phyloP scores from a whole-genome alignment of 2,888 invertebrate species.

The Iselma pallidipennis region DNA sequence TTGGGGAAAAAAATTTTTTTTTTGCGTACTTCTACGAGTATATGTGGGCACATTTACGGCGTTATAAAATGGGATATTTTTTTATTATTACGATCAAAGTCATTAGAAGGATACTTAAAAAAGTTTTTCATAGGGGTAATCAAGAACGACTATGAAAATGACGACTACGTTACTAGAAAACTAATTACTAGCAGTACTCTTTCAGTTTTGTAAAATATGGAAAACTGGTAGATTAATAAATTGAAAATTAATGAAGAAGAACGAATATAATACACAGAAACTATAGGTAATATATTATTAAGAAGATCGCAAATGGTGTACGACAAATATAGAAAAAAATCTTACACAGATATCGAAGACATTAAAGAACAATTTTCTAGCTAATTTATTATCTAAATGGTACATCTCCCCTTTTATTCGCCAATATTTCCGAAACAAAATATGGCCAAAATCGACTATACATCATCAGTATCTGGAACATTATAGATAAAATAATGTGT shows the following conservation, averaged over 20 bases:
- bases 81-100: conserved; percentile 18
- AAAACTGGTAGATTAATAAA: not conserved
- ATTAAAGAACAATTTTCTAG: conserved; percentile 26
- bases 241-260: not conserved
- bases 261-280: not conserved
- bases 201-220: not conserved
- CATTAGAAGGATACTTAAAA: conserved; percentile 13
- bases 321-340: not conserved
- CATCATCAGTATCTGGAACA: conserved; percentile 22
- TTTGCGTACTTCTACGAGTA: not conserved
- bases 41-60: not conserved
- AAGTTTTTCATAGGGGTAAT: conserved; percentile 16
- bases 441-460: conserved; percentile 23
- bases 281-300: too few species aligned
- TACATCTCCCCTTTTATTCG: conserved; percentile 28
- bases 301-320: not conserved
- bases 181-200: conserved; percentile 15
- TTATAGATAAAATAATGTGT: conserved; percentile 20
- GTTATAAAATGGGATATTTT: conserved; percentile 17
- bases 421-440: conserved; percentile 25
- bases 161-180: conserved; percentile 10
- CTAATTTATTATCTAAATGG: conserved; percentile 29
- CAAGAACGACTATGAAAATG: too few species aligned
- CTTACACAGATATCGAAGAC: conserved; percentile 17
- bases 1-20: conserved; percentile 8